Conservation (phyloP, 2,797 vertebrate species). For the Neopelma chrysocephalum region DNA sequence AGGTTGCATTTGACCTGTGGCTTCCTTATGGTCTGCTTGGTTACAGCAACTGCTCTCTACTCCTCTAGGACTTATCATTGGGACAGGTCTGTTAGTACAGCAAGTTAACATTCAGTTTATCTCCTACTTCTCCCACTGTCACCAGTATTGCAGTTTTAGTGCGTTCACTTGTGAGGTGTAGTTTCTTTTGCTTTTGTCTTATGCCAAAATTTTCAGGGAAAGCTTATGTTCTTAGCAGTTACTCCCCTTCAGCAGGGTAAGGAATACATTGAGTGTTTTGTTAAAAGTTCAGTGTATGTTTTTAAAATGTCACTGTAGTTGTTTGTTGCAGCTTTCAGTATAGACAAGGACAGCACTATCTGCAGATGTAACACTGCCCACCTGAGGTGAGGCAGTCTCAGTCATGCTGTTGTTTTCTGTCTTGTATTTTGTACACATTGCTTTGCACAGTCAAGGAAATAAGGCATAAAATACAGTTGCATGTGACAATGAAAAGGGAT, state of each 20-base stretch:
- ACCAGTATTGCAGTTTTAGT: too few relatives aligned
- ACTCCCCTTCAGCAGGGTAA: neutral
- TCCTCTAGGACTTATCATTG: too few relatives aligned
- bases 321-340: neutral
- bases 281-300: neutral
- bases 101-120: too few relatives aligned
- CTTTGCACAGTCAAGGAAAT: neutral
- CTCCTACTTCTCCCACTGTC: too few relatives aligned
- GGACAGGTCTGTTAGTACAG: too few relatives aligned
- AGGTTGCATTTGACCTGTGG: too few relatives aligned
- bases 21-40: too few relatives aligned
- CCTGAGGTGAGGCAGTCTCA: neutral
- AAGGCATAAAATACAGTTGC: neutral
- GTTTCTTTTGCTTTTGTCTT: neutral
- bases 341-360: accelerated
- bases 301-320: neutral
- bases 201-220: neutral
- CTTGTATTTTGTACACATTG: neutral
- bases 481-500: neutral
- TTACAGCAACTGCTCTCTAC: too few relatives aligned
- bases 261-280: neutral
- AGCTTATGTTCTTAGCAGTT: neutral
- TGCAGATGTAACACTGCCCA: neutral
- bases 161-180: too few relatives aligned
- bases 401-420: neutral